Evolutionary conservation across 1,140 invertebrate species (phyloP).

Genomic region (Cyclargus thomasi): DNA sequence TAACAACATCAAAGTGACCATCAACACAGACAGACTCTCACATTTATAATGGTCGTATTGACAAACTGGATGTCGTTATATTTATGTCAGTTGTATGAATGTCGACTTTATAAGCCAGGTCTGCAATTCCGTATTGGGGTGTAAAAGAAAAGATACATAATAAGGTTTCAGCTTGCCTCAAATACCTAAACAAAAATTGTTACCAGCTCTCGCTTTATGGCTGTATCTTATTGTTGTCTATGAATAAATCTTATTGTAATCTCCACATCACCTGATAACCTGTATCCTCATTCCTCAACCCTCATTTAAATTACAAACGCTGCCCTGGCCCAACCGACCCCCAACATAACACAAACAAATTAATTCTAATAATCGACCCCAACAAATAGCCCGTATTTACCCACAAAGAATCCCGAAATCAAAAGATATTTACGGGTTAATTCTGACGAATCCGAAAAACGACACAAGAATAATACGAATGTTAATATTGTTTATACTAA

Average conservation of each 20-base stretch:
- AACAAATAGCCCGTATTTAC: slow-evolving; percentile 70
- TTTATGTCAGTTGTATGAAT: too few relatives aligned
- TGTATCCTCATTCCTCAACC: slow-evolving; percentile 50
- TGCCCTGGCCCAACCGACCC: slow-evolving; percentile 40
- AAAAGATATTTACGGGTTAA: slow-evolving; percentile 65
- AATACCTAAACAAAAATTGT: too few relatives aligned
- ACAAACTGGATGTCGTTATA: too few relatives aligned
- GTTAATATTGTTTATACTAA: slow-evolving; percentile 21
- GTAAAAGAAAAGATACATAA: too few relatives aligned
- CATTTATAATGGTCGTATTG: too few relatives aligned
- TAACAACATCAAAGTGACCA: too few relatives aligned
- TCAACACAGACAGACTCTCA: too few relatives aligned
- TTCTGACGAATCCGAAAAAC: slow-evolving; percentile 55
- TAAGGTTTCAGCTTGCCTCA: too few relatives aligned
- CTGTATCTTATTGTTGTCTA: neutral
- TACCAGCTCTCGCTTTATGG: too few relatives aligned
- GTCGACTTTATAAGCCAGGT: too few relatives aligned
- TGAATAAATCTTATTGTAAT: slow-evolving; percentile 4
- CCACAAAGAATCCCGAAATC: slow-evolving; percentile 72
- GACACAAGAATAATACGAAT: slow-evolving; percentile 38
- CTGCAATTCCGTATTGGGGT: too few relatives aligned
- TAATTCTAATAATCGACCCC: slow-evolving; percentile 71
- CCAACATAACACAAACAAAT: slow-evolving; percentile 73
- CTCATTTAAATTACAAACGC: slow-evolving; percentile 73
- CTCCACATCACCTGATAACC: slow-evolving; percentile 13